Conservation (phyloP, 1,140 invertebrate genomes). For the Tigriopus japonicus region DNA sequence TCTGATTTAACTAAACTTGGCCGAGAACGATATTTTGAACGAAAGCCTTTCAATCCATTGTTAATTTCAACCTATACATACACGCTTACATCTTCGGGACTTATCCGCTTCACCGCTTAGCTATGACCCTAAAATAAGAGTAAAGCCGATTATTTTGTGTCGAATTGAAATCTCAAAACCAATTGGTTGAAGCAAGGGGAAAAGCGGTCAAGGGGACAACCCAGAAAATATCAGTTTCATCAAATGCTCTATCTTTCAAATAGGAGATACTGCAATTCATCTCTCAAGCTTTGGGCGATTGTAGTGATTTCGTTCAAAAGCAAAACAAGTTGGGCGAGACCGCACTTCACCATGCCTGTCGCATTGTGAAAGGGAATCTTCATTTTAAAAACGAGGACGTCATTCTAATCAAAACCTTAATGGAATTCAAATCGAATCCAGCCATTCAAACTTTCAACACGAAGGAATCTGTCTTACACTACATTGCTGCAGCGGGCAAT, state of each 20-base stretch:
- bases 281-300: background rate
- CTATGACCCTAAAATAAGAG: too few species aligned
- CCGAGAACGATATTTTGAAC: too few species aligned
- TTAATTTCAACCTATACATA: too few species aligned
- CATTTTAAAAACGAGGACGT: conserved; percentile 53
- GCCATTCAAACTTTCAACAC: background rate
- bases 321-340: conserved; percentile 76
- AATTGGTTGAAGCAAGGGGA: too few species aligned
- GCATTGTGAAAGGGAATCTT: conserved; percentile 26
- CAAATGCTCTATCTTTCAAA: background rate
- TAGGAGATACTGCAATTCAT: background rate
- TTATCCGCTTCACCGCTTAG: too few species aligned
- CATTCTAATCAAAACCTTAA: conserved; percentile 63
- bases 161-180: too few species aligned
- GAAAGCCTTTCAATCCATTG: too few species aligned
- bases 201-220: too few species aligned
- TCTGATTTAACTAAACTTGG: too few species aligned
- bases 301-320: background rate
- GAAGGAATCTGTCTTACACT: conserved; percentile 4
- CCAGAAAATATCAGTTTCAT: too few species aligned
- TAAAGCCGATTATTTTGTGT: too few species aligned
- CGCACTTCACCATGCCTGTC: conserved; percentile 57
- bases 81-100: too few species aligned
- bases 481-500: background rate
- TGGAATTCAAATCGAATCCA: background rate